These are phyloP conservation scores for Enteromius anoplus DNA, from an alignment of 2,797 vertebrate species.

Conservation along the genomic window DNA sequence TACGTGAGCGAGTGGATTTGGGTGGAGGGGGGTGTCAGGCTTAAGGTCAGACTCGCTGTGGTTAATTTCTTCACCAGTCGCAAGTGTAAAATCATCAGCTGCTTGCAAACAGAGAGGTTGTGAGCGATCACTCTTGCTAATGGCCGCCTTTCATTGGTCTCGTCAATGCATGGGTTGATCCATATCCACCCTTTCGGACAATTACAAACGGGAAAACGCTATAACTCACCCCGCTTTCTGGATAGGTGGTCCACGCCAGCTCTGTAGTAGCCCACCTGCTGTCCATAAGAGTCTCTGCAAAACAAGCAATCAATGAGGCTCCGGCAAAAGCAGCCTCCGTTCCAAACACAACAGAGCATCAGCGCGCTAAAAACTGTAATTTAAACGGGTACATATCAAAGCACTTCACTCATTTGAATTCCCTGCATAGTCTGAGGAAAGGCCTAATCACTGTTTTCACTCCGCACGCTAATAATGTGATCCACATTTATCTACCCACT, in stretches of 20 bases:
- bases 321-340: conserved; percentile 8
- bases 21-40: conserved; percentile 66
- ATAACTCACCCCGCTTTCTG: conserved; percentile 88
- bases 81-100: conserved; percentile 70
- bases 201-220: conserved; percentile 25
- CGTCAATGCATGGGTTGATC: conserved; percentile 13
- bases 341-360: conserved; percentile 35
- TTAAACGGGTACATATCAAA: conserved; percentile 30
- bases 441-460: conserved; percentile 51
- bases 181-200: conserved; percentile 20
- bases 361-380: conserved; percentile 21
- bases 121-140: conserved; percentile 15
- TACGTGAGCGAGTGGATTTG: conserved; percentile 63
- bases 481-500: conserved; percentile 46
- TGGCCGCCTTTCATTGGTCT: conserved; percentile 42
- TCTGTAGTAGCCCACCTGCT: conserved; percentile 98
- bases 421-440: conserved; percentile 25
- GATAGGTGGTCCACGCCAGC: conserved; percentile 95
- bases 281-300: conserved; percentile 97
- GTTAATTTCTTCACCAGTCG: conserved; percentile 79
- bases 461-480: conserved; percentile 47
- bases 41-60: conserved; percentile 79
- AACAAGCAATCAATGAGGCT: conserved; percentile 52
- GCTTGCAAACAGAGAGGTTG: conserved; percentile 40
- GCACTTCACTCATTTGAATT: conserved; percentile 54